phyloP scores from a whole-genome alignment of 2,888 invertebrate genomes.

The Pandemis corylana region DNA sequence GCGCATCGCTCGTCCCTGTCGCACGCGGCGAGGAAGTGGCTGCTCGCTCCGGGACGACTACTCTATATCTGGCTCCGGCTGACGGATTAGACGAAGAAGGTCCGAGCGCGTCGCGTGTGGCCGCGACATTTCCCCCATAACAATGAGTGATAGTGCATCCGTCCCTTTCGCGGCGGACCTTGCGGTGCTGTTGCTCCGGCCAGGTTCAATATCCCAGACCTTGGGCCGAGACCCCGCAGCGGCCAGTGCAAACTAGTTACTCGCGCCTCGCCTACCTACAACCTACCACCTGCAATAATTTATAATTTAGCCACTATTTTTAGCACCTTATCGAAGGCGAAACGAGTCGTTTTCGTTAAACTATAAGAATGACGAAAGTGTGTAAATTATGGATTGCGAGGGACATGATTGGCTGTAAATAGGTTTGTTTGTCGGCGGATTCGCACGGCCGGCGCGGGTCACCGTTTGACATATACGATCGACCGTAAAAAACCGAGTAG shows the following conservation, averaged over 20 bases:
- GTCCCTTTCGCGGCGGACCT: conserved; percentile 78
- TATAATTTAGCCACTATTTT: conserved; percentile 71
- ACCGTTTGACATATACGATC: conserved; percentile 72
- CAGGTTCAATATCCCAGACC: conserved; percentile 85
- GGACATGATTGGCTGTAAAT: conserved; percentile 64
- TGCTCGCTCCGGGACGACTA: conserved; percentile 64
- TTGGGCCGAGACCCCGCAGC: conserved; percentile 69
- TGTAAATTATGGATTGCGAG: conserved; percentile 45
- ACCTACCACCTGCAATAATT: conserved; percentile 72
- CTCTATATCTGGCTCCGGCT: conserved; percentile 61
- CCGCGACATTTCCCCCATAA: conserved; percentile 80
- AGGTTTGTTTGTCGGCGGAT: conserved; percentile 61
- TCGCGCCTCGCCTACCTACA: conserved; percentile 46
- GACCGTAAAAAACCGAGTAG: conserved; percentile 71
- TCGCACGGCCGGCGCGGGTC: conserved; percentile 57
- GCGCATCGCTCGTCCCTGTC: conserved; percentile 53
- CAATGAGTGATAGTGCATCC: conserved; percentile 81
- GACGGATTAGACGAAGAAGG: conserved; percentile 70
- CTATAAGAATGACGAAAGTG: conserved; percentile 32
- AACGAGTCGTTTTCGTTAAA: conserved; percentile 51
- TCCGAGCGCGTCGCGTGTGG: conserved; percentile 72
- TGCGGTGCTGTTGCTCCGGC: conserved; percentile 77
- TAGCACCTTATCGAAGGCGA: conserved; percentile 60
- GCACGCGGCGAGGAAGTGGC: conserved; percentile 69
- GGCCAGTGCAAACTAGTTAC: conserved; percentile 77